A percentile compares a stretch with the other conserved stretches of the same genome.
phyloP scores from a whole-genome alignment of 2,888 invertebrate genomes.

The Drosophila phalerata region DNA sequence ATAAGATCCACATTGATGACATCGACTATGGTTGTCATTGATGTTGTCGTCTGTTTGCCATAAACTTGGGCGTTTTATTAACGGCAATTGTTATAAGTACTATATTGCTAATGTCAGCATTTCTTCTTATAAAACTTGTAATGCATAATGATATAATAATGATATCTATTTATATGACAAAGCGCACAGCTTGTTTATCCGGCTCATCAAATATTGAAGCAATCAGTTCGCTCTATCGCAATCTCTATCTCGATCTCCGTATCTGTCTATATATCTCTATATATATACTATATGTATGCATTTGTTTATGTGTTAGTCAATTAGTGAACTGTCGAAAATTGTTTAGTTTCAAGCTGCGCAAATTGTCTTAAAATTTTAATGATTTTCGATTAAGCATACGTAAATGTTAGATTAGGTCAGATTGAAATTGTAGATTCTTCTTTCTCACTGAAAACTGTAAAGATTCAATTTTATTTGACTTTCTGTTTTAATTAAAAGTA shows the following conservation, averaged over 20 bases:
- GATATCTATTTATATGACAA: conserved; percentile 28
- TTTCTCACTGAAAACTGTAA: not conserved
- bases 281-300: conserved; percentile 3
- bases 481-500: too few species aligned
- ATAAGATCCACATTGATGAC: conserved; percentile 34
- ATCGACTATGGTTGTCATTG: conserved; percentile 35
- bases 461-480: too few species aligned
- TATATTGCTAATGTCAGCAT: conserved; percentile 61
- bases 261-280: not conserved
- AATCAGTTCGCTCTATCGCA: conserved; percentile 5
- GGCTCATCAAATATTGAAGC: conserved; percentile 21
- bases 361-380: conserved; percentile 10
- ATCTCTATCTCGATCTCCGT: not conserved
- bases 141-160: conserved; percentile 28
- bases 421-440: not conserved
- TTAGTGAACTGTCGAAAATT: conserved; percentile 24
- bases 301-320: conserved; percentile 18
- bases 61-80: conserved; percentile 64
- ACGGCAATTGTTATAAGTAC: conserved; percentile 36
- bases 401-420: conserved; percentile 1
- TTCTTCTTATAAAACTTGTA: conserved; percentile 43
- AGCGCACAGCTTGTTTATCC: conserved; percentile 37
- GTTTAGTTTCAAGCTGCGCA: not conserved
- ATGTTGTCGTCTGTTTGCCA: conserved; percentile 65
- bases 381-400: not conserved